These are phyloP conservation scores for Protaetia brevitarsis DNA, from an alignment of 1,140 invertebrate species.

Conservation along the genomic window DNA sequence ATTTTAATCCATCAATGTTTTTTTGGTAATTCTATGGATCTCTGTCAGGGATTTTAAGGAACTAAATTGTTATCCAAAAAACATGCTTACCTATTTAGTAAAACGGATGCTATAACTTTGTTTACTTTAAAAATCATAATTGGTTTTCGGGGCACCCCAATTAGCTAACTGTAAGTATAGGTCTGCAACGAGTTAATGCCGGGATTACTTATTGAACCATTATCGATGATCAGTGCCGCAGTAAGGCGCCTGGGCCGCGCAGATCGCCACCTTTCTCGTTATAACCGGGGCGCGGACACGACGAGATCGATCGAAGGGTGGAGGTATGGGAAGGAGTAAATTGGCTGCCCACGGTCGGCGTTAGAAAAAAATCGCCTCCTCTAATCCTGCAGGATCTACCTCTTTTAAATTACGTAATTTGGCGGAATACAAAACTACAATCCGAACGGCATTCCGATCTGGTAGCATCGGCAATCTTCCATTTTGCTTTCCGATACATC, in stretches of 20 bases:
- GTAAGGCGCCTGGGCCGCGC: slow-evolving; percentile 29
- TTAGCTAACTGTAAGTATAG: slow-evolving; percentile 42
- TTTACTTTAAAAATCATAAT: slow-evolving; percentile 42
- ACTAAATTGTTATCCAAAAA: slow-evolving; percentile 16
- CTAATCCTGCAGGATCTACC: neutral
- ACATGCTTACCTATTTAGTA: slow-evolving; percentile 18
- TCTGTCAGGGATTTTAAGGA: neutral
- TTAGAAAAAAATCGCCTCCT: neutral
- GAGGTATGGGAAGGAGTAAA: slow-evolving; percentile 3
- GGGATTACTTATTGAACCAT: slow-evolving; percentile 41
- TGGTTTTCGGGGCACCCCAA: slow-evolving; percentile 38
- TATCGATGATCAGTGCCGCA: slow-evolving; percentile 33
- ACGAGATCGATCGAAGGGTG: too few relatives aligned
- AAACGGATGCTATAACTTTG: slow-evolving; percentile 35
- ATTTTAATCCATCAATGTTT: too few relatives aligned
- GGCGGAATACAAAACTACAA: neutral
- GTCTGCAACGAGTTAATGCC: slow-evolving; percentile 35
- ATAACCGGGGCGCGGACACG: neutral
- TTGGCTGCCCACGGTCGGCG: neutral
- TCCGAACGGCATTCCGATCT: neutral
- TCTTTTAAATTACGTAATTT: slow-evolving; percentile 13
- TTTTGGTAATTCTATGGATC: neutral
- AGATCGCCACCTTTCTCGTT: slow-evolving; percentile 20
- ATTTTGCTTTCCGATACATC: neutral
- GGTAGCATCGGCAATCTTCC: neutral